Evolutionary conservation across 2,888 invertebrate species (phyloP).

Genomic region (Epistrophe eligans): DNA sequence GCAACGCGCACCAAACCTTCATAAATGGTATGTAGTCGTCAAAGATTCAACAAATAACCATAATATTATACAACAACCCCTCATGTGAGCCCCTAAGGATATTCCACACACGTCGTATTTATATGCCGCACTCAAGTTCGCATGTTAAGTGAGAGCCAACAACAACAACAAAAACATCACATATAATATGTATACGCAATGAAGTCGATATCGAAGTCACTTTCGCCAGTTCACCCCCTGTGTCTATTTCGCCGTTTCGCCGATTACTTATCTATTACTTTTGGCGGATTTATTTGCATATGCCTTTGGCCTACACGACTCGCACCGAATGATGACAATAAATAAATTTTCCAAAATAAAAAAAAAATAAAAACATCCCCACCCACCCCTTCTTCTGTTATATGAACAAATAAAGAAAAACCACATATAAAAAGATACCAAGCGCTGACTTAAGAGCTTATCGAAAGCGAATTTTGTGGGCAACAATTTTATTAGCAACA

Average conservation of each 20-base stretch:
- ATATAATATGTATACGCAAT: conserved; percentile 27
- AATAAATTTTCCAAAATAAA: conserved; percentile 56
- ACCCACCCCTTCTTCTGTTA: background rate
- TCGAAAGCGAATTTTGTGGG: conserved; percentile 69
- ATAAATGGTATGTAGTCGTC: conserved; percentile 38
- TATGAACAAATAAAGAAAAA: conserved; percentile 40
- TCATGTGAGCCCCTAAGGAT: conserved; percentile 18
- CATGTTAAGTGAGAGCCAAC: conserved; percentile 54
- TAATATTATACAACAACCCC: conserved; percentile 48
- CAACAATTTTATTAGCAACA: conserved; percentile 73
- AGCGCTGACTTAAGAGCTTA: conserved; percentile 74
- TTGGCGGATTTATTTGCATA: conserved; percentile 76
- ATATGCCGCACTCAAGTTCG: conserved; percentile 56
- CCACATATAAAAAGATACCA: conserved; percentile 36
- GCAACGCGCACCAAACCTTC: background rate
- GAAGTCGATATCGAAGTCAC: conserved; percentile 8
- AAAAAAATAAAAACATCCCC: background rate
- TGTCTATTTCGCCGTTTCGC: conserved; percentile 69
- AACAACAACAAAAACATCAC: background rate
- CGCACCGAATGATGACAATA: conserved; percentile 73
- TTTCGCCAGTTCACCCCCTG: background rate
- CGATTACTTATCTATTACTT: conserved; percentile 76
- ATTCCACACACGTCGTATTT: conserved; percentile 65
- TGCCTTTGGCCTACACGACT: conserved; percentile 45
- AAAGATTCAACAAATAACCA: conserved; percentile 69